phyloP scores from a whole-genome alignment of 2,113 vertebrate species.

The Paramisgurnus dabryanus region DNA sequence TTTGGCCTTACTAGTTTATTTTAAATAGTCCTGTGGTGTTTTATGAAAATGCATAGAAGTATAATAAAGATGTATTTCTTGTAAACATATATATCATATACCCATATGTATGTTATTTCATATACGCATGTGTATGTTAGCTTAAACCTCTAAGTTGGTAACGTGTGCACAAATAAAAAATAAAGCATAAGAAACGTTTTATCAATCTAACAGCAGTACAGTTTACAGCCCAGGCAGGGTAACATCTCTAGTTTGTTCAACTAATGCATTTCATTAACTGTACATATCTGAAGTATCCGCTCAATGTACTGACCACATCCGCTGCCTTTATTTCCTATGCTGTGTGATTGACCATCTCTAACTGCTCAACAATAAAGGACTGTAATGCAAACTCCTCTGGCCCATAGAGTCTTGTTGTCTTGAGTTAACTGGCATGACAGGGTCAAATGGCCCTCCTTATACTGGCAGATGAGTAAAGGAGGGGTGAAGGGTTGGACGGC shows the following conservation, averaged over 20 bases:
- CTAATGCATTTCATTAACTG: constrained; percentile 9
- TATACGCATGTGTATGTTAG: background rate
- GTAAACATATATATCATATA: background rate
- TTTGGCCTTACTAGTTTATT: no score
- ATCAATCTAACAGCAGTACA: background rate
- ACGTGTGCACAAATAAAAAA: background rate
- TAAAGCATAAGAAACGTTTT: background rate
- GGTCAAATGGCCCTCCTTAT: constrained; percentile 22
- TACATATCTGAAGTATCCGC: background rate
- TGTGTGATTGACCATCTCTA: constrained; percentile 63
- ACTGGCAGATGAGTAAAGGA: background rate
- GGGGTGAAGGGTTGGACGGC: constrained; percentile 2
- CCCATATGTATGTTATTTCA: background rate
- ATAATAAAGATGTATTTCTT: no score
- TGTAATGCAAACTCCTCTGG: constrained; percentile 58
- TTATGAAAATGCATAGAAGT: no score
- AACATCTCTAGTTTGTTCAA: background rate
- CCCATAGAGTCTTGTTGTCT: constrained; percentile 17
- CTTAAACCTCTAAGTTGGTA: no score
- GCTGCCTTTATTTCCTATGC: constrained; percentile 46
- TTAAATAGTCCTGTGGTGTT: no score
- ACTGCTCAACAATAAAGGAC: constrained; percentile 58
- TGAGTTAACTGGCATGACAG: constrained; percentile 24
- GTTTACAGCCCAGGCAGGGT: background rate
- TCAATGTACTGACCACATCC: constrained; percentile 12